Percentiles rank a stretch among this genome's conserved stretches.
These are phyloP conservation scores for Ictalurus punctatus DNA, from an alignment of 2,113 vertebrate genomes.

Conservation along the genomic window DNA sequence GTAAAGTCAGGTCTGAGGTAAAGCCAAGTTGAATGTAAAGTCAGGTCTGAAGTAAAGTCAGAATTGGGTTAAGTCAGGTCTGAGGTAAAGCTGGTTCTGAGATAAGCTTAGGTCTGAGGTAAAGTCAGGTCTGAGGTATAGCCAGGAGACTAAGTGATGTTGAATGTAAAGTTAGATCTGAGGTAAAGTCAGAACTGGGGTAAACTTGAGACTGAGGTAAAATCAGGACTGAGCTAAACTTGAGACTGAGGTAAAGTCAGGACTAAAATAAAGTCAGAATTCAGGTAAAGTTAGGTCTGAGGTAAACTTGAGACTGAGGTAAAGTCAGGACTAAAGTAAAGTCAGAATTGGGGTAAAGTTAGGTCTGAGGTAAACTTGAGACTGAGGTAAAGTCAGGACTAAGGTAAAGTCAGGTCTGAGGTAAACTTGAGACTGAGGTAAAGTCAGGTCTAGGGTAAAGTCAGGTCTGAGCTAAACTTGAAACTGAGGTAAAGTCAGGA, in stretches of 20 bases:
- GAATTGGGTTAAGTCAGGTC: background rate
- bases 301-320: too few relatives aligned
- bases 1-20: background rate
- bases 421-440: background rate
- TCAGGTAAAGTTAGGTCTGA: background rate
- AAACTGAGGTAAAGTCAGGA: background rate
- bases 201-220: background rate
- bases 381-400: too few relatives aligned
- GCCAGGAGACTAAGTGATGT: too few relatives aligned
- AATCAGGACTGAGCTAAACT: background rate
- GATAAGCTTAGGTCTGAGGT: background rate
- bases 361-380: background rate
- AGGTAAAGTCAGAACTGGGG: background rate
- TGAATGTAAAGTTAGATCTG: too few relatives aligned
- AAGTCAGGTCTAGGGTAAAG: background rate
- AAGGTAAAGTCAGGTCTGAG: background rate
- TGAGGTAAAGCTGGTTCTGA: background rate
- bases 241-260: background rate
- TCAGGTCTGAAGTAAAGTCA: background rate
- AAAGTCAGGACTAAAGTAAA: background rate
- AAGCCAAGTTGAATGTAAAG: too few relatives aligned
- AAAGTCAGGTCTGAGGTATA: background rate
- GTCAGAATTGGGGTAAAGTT: background rate
- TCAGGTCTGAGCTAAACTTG: background rate
- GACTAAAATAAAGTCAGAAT: rapidly evolving